Evolutionary conservation across 2,888 invertebrate genomes (phyloP), one percentile per base, ranked within the genome.

Genomic region (Dasypogon diadema): DNA sequence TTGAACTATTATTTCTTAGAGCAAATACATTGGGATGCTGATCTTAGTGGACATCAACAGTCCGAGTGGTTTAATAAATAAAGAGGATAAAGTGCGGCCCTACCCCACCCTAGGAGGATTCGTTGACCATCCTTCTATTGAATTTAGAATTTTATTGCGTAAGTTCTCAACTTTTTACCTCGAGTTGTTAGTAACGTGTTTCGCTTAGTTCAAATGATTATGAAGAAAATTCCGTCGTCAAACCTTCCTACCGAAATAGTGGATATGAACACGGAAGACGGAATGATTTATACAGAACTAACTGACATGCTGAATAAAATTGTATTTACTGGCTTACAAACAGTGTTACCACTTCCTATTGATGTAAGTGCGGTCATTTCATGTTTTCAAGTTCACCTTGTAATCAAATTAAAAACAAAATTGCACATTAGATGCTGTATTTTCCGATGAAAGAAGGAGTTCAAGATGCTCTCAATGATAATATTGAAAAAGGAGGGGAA

Each of bases 101-200:
- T 74, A 76, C 56, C 73, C 54, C 16, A 80, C 30, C n/a, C 46
- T 76, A 5, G 55, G 63, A 16, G 76, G 76, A 65, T 54, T 73
- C 24, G 76, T 73, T 14, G 56, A 76, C 26, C 63, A 76, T 63
- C 73, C 73, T 6, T 2, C 65, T 21, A 48, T 72, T 30, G 54
- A 63, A 56, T 30, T 73, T n/a, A n/a, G n/a, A n/a, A n/a, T n/a
- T n/a, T n/a, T n/a, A n/a, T n/a, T n/a, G n/a, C n/a, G n/a, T n/a
- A n/a, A n/a, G n/a, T n/a, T n/a, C n/a, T n/a, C n/a, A n/a, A n/a
- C n/a, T n/a, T n/a, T n/a, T n/a, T n/a, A n/a, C n/a, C n/a, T n/a
- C n/a, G n/a, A n/a, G n/a, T n/a, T n/a, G n/a, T n/a, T n/a, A n/a
- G n/a, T n/a, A 16, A 2, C 46, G 14, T 73, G 74, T 26, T 46